Evolutionary conservation across 2,113 vertebrate species (phyloP).

Genomic region (Xenopus borealis): DNA sequence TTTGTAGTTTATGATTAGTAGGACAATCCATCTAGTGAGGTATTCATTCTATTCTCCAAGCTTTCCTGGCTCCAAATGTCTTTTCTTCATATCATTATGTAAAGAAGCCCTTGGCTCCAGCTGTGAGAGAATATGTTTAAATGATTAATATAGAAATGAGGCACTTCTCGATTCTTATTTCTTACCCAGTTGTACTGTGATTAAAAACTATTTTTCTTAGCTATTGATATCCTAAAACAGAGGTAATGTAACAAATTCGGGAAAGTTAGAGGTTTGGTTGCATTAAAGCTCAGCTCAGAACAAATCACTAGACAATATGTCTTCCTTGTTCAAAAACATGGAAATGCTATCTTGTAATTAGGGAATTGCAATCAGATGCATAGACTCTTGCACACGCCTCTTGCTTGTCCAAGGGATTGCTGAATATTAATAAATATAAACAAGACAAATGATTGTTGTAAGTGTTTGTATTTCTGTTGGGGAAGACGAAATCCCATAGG

Average conservation of each 20-base stretch:
- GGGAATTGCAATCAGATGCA: neutral
- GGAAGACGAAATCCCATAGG: too few relatives aligned
- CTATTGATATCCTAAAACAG: neutral
- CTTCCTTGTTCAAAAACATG: neutral
- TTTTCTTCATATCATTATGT: slow-evolving; percentile 1
- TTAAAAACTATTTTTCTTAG: neutral
- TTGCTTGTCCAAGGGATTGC: neutral
- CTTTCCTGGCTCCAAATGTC: too few relatives aligned
- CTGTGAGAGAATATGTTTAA: neutral
- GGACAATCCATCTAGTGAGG: too few relatives aligned
- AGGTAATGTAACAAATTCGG: neutral
- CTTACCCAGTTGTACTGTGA: neutral
- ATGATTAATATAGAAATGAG: slow-evolving; percentile 1
- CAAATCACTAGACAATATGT: neutral
- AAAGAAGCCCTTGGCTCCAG: neutral
- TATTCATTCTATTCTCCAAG: too few relatives aligned
- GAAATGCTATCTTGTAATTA: slow-evolving; percentile 1
- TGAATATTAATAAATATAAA: slow-evolving; percentile 1
- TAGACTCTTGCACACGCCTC: neutral
- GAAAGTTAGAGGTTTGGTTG: neutral
- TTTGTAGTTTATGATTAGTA: too few relatives aligned
- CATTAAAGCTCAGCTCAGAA: neutral
- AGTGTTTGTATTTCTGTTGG: too few relatives aligned
- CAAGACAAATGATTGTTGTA: too few relatives aligned
- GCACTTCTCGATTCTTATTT: neutral